A percentile compares a stretch with the other conserved stretches of the same genome.
Evolutionary conservation across 2,888 invertebrate species (phyloP).

Genomic region (Chouioia cunea): DNA sequence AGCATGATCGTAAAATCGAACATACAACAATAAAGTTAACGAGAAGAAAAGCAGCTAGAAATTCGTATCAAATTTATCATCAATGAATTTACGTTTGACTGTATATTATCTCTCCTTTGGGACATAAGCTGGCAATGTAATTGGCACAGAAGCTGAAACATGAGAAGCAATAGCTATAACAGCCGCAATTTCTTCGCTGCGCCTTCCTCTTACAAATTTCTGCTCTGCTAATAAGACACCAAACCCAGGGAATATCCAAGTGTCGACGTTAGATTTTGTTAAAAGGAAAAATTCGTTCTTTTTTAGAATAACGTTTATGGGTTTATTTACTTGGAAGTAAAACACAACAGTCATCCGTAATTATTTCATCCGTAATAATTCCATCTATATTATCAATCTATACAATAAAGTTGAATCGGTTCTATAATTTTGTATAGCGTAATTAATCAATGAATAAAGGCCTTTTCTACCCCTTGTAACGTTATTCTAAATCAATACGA

Average conservation of each 20-base stretch:
- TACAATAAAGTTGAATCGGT: too few relatives aligned
- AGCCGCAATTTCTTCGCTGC: neutral
- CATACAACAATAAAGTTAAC: neutral
- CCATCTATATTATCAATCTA: too few relatives aligned
- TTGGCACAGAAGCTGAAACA: conserved; percentile 43
- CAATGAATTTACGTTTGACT: conserved; percentile 54
- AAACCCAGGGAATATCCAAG: conserved; percentile 30
- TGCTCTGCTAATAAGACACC: conserved; percentile 40
- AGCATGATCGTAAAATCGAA: too few relatives aligned
- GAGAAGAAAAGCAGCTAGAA: conserved; percentile 2
- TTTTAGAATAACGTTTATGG: too few relatives aligned
- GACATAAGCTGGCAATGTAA: conserved; percentile 42
- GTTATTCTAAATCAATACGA: too few relatives aligned
- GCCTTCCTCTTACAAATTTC: conserved; percentile 26
- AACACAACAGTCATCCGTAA: too few relatives aligned
- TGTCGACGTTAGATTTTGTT: neutral
- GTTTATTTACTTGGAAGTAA: too few relatives aligned
- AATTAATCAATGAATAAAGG: too few relatives aligned
- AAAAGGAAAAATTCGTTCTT: too few relatives aligned
- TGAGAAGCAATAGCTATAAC: conserved; percentile 28
- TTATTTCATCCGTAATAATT: too few relatives aligned
- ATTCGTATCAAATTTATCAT: conserved; percentile 50
- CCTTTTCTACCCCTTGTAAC: too few relatives aligned
- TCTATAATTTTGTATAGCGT: too few relatives aligned
- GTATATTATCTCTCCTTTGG: conserved; percentile 48